Evolutionary conservation across 2,888 invertebrate species (phyloP).

Genomic region (Mesorhabditis spiculigera): DNA sequence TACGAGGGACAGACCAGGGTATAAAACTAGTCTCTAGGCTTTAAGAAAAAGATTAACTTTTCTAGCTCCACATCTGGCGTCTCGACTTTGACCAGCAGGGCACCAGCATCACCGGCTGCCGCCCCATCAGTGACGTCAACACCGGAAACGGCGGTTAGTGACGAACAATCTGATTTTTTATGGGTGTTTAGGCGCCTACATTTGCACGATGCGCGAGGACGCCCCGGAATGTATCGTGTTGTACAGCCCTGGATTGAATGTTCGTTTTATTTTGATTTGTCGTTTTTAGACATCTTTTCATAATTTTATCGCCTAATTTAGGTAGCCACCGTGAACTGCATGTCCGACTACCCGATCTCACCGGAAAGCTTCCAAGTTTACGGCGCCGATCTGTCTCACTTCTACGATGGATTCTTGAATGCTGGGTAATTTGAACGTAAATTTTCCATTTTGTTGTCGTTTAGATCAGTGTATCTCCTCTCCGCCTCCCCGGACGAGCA

Average conservation of each 20-base stretch:
- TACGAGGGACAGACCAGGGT: neutral
- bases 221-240: constrained; percentile 54
- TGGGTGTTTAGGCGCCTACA: constrained; percentile 41
- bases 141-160: neutral
- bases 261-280: constrained; percentile 7
- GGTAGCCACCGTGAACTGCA: constrained; percentile 22
- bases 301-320: neutral
- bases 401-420: constrained; percentile 55
- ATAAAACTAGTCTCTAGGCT: neutral
- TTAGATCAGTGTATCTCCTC: constrained; percentile 50
- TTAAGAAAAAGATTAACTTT: neutral
- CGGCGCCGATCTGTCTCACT: constrained; percentile 53
- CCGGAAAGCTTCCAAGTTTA: constrained; percentile 44
- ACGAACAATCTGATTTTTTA: neutral
- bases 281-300: neutral
- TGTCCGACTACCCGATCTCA: constrained; percentile 33
- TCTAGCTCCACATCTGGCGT: constrained; percentile 48
- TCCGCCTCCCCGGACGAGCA: constrained; percentile 53
- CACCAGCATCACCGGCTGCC: constrained; percentile 39
- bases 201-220: constrained; percentile 53
- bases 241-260: constrained; percentile 49
- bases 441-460: neutral
- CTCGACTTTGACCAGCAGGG: constrained; percentile 49
- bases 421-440: constrained; percentile 28
- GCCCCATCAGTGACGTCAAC: constrained; percentile 26